Conservation (phyloP, 2,888 invertebrate genomes). For the Diaprepes abbreviatus region DNA sequence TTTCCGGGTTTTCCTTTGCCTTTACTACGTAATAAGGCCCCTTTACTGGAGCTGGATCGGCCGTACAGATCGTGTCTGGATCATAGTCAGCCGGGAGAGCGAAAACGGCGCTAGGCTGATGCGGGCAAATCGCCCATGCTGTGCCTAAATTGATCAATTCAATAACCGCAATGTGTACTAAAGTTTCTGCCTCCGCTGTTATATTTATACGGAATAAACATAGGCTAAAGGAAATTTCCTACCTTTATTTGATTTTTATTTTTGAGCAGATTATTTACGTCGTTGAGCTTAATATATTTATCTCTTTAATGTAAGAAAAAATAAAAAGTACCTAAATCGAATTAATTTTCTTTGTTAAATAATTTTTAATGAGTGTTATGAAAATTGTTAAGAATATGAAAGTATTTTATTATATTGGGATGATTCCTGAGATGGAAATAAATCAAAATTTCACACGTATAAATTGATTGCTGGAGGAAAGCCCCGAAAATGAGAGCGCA, state of each 20-base stretch:
- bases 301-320: too few relatives aligned
- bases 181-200: slow-evolving; percentile 33
- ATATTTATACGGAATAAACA: slow-evolving; percentile 33
- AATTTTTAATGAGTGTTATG: too few relatives aligned
- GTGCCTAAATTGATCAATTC: slow-evolving; percentile 69
- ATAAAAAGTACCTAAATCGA: too few relatives aligned
- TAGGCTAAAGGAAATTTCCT: slow-evolving; percentile 21
- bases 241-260: slow-evolving; percentile 25
- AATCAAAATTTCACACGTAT: too few relatives aligned
- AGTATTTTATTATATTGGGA: too few relatives aligned
- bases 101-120: slow-evolving; percentile 55
- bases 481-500: too few relatives aligned
- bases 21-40: slow-evolving; percentile 68
- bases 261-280: slow-evolving; percentile 11
- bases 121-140: slow-evolving; percentile 65
- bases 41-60: slow-evolving; percentile 59
- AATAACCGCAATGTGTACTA: slow-evolving; percentile 64
- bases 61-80: slow-evolving; percentile 64
- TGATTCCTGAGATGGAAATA: too few relatives aligned
- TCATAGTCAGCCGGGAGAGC: slow-evolving; percentile 59
- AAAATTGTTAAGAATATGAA: too few relatives aligned
- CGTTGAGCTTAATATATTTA: not conserved
- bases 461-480: too few relatives aligned
- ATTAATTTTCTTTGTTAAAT: too few relatives aligned
- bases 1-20: slow-evolving; percentile 64